These are phyloP conservation scores for Acholoe squamosa DNA, from an alignment of 2,888 invertebrate species.

Conservation along the genomic window DNA sequence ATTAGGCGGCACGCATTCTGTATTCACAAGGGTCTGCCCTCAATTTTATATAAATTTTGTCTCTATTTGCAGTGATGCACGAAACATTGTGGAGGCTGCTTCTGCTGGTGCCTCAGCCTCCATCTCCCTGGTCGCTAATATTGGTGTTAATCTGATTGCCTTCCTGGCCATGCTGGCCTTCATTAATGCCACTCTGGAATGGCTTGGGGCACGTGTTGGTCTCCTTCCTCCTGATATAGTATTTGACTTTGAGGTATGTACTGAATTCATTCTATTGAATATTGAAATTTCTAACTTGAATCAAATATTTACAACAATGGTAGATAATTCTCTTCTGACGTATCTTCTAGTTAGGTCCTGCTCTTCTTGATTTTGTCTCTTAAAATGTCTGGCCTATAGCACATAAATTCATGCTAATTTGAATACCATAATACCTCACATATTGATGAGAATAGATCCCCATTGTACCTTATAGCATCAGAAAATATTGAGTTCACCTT, in stretches of 20 bases:
- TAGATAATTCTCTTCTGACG: too few relatives aligned
- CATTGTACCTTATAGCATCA: too few relatives aligned
- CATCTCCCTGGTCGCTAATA: conserved; percentile 91
- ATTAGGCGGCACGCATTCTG: neutral
- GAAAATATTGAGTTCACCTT: too few relatives aligned
- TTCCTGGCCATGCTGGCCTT: conserved; percentile 94
- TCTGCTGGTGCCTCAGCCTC: conserved; percentile 93
- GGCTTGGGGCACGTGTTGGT: conserved; percentile 87
- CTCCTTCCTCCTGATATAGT: conserved; percentile 13
- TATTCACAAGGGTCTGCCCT: neutral
- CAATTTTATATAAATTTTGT: neutral
- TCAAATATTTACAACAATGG: too few relatives aligned
- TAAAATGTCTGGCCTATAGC: too few relatives aligned
- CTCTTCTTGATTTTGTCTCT: too few relatives aligned
- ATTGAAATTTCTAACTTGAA: too few relatives aligned
- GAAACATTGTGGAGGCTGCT: conserved; percentile 94
- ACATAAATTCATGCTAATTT: too few relatives aligned
- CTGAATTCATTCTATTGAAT: too few relatives aligned
- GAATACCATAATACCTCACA: too few relatives aligned
- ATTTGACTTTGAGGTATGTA: conserved; percentile 40
- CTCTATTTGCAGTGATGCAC: conserved; percentile 87
- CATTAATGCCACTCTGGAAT: conserved; percentile 90
- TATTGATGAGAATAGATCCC: too few relatives aligned
- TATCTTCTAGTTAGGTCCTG: too few relatives aligned
- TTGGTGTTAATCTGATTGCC: conserved; percentile 95